Evolutionary conservation across 2,113 vertebrate genomes (phyloP).

Genomic region (Centropus unirufus): DNA sequence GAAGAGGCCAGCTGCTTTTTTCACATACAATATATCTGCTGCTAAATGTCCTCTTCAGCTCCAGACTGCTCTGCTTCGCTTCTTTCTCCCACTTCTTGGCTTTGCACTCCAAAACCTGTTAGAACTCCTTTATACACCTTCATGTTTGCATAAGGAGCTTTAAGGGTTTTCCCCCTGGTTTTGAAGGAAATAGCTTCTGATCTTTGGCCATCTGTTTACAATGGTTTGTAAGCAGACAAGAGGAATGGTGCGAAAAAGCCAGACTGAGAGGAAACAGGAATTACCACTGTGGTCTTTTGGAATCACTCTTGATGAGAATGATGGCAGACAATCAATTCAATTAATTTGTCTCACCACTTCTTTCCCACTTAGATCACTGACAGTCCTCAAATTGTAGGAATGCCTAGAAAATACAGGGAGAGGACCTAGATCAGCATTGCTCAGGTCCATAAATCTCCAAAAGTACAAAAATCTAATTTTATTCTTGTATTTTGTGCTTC

Average conservation of each 20-base stretch:
- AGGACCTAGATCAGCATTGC: neutral
- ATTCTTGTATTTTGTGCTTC: neutral
- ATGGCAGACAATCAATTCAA: neutral
- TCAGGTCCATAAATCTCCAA: neutral
- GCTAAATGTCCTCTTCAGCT: neutral
- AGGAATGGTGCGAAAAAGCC: fast-evolving
- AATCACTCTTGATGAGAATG: neutral
- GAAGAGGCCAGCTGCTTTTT: neutral
- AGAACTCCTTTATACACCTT: neutral
- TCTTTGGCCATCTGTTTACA: neutral
- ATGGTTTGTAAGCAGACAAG: neutral
- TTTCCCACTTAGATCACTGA: neutral
- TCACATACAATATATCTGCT: fast-evolving
- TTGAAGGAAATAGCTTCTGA: neutral
- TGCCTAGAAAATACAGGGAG: neutral
- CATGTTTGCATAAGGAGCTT: fast-evolving
- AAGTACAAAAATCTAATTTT: neutral
- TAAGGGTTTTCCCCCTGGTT: neutral
- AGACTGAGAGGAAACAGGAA: neutral
- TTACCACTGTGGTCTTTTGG: neutral
- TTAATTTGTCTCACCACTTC: neutral
- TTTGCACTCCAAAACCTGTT: neutral
- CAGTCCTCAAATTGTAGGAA: neutral
- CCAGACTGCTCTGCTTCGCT: neutral
- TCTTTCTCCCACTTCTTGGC: neutral